Evolutionary conservation across 2,113 vertebrate species (phyloP).

Genomic region (Triplophysa rosa): DNA sequence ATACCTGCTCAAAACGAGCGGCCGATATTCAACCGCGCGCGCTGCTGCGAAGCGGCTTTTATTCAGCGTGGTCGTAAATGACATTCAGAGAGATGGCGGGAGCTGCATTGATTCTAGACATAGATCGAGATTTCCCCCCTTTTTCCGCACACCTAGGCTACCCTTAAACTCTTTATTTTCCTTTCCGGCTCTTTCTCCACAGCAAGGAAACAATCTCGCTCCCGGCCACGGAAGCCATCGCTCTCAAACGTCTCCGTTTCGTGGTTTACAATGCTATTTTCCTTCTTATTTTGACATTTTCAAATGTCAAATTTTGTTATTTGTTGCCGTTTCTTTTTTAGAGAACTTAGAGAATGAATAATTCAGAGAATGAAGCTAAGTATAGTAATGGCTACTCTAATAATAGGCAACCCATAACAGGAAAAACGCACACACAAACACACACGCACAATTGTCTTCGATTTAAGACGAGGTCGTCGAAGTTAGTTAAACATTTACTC

Average conservation of each 20-base stretch:
- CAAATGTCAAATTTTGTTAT: no score
- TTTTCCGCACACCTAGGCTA: slow-evolving; percentile 17
- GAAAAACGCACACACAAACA: slow-evolving; percentile 28
- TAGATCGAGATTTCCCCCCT: slow-evolving; percentile 7
- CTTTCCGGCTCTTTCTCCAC: slow-evolving; percentile 69
- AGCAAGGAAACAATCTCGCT: slow-evolving; percentile 73
- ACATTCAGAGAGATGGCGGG: slow-evolving; percentile 30
- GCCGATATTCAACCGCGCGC: slow-evolving; percentile 29
- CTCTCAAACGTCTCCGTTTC: slow-evolving; percentile 67
- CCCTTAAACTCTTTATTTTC: slow-evolving; percentile 17
- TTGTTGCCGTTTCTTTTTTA: slow-evolving; percentile 54
- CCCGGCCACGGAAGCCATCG: slow-evolving; percentile 71
- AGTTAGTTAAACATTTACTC: slow-evolving; percentile 52
- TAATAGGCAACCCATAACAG: slow-evolving; percentile 47
- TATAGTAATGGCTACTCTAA: slow-evolving; percentile 45
- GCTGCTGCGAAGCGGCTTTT: slow-evolving; percentile 36
- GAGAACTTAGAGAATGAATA: slow-evolving; percentile 41
- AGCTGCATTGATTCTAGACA: slow-evolving; percentile 25
- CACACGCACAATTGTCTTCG: background rate
- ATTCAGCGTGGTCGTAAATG: slow-evolving; percentile 47
- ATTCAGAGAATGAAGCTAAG: slow-evolving; percentile 41
- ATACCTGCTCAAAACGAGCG: slow-evolving; percentile 38
- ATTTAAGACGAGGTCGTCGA: slow-evolving; percentile 41
- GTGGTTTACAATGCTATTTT: slow-evolving; percentile 68
- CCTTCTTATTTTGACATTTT: slow-evolving; percentile 64